Evolutionary conservation across 2,113 vertebrate genomes (phyloP).

Genomic region (Pedionomus torquatus): DNA sequence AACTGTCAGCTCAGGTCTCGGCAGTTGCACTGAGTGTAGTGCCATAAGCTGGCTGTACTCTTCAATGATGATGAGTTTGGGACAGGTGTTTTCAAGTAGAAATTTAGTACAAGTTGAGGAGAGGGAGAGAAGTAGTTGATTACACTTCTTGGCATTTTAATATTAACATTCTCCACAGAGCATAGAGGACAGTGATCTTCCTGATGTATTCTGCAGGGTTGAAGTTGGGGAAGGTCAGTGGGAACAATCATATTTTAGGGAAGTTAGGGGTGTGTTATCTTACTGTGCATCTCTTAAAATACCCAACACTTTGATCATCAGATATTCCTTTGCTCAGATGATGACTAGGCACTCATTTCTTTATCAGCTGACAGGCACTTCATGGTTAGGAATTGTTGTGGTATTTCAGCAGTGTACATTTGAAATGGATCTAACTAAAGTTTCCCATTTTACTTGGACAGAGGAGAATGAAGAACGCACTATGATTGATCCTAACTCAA

Average conservation of each 20-base stretch:
- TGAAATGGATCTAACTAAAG: background rate
- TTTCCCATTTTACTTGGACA: conserved; percentile 61
- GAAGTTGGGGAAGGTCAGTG: background rate
- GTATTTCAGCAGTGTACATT: background rate
- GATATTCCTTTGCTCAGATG: background rate
- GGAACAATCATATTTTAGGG: background rate
- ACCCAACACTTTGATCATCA: background rate
- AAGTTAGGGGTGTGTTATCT: background rate
- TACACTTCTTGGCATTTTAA: background rate
- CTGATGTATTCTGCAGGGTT: background rate
- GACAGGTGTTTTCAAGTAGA: background rate
- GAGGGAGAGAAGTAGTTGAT: background rate
- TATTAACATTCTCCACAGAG: background rate
- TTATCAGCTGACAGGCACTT: background rate
- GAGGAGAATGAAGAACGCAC: conserved; percentile 95
- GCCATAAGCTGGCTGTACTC: background rate
- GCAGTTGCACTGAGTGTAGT: background rate
- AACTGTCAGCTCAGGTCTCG: background rate
- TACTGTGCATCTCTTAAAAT: background rate
- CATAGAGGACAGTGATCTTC: background rate
- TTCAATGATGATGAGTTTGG: background rate
- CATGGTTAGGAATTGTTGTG: background rate
- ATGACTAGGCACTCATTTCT: background rate
- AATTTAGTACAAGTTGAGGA: background rate
- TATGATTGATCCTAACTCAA: conserved; percentile 92